These are phyloP conservation scores for Acrocephalus kingi DNA, from an alignment of 2,113 vertebrate genomes.

Conservation along the genomic window DNA sequence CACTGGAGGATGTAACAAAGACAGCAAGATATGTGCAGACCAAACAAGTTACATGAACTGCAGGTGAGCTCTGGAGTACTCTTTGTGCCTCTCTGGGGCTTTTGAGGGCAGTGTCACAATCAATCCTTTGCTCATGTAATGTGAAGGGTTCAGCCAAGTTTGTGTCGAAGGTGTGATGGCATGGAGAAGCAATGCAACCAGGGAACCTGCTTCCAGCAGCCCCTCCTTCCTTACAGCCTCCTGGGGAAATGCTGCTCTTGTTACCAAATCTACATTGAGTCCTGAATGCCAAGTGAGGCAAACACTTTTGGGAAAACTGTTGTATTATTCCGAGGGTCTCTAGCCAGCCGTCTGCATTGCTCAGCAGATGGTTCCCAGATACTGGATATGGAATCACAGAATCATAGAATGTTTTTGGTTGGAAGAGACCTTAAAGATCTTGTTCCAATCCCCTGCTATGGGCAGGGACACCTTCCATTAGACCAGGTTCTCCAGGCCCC, in stretches of 20 bases:
- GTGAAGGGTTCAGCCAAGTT: background rate
- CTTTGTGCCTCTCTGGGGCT: background rate
- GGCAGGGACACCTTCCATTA: background rate
- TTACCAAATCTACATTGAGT: background rate
- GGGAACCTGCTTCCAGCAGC: background rate
- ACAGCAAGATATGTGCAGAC: background rate
- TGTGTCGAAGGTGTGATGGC: background rate
- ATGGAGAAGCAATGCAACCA: background rate
- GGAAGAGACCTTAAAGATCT: background rate
- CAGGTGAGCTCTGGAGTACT: background rate
- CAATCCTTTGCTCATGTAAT: background rate
- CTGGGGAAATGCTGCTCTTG: background rate
- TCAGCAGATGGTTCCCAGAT: background rate
- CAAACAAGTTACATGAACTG: background rate
- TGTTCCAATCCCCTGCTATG: background rate
- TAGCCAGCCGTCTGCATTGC: background rate
- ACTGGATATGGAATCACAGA: background rate
- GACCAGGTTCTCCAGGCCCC: background rate
- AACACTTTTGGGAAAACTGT: background rate
- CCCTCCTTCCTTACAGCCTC: background rate
- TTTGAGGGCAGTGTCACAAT: background rate
- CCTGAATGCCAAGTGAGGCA: background rate
- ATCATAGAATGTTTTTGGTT: background rate
- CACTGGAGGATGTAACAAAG: background rate
- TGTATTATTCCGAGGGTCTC: background rate